phyloP scores from a whole-genome alignment of 2,888 invertebrate genomes.

The Sarcophaga carnaria region DNA sequence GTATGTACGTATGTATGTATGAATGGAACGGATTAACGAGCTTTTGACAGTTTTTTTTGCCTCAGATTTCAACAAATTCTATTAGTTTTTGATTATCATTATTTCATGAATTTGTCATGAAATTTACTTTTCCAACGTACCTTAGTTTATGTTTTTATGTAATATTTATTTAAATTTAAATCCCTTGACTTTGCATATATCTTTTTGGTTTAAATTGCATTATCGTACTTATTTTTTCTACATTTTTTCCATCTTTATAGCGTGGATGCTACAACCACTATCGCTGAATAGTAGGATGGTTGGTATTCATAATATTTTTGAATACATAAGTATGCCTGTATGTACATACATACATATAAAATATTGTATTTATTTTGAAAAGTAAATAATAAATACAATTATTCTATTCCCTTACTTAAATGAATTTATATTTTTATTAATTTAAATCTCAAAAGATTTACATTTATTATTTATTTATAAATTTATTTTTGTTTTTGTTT shows the following conservation, averaged over 20 bases:
- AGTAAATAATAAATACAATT: slow-evolving; percentile 57
- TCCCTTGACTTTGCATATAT: background rate
- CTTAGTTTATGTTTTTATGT: background rate
- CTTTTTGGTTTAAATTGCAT: too few relatives aligned
- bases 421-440: slow-evolving; percentile 65
- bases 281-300: too few relatives aligned
- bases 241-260: background rate
- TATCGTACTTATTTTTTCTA: background rate
- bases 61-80: too few relatives aligned
- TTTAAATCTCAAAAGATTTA: slow-evolving; percentile 65
- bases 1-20: too few relatives aligned
- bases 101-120: background rate
- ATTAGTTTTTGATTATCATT: background rate
- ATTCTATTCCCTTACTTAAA: slow-evolving; percentile 53
- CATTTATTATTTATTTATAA: slow-evolving; percentile 34
- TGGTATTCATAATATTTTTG: slow-evolving; percentile 11
- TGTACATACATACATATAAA: too few relatives aligned
- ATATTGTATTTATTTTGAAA: background rate
- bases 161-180: slow-evolving; percentile 37
- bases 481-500: slow-evolving; percentile 22
- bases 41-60: too few relatives aligned
- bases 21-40: too few relatives aligned
- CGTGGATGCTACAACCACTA: background rate
- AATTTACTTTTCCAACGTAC: background rate
- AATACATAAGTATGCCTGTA: slow-evolving; percentile 3